Evolutionary conservation across 1,140 invertebrate species (phyloP), one percentile per base, ranked within the genome.

Genomic region (Coelopa frigida): DNA sequence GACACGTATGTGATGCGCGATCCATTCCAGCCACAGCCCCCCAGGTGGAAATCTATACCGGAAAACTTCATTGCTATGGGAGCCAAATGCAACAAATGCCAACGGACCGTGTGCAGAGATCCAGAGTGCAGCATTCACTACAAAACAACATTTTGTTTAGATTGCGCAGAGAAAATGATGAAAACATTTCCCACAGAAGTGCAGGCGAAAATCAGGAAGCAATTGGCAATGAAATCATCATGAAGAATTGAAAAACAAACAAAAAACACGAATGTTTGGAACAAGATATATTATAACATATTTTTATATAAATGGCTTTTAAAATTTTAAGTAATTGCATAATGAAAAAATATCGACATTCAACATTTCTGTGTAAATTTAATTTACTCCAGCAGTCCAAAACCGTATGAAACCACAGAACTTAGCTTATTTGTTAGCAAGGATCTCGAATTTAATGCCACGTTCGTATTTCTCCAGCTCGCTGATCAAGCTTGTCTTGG

Each of bases 1-100:
- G 77, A 86, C 10, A 81, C 77, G 49, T 93, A 84, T 66, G 66
- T 89, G 0, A 85, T 88, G 76, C 83, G 84, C 59, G 87, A 92
- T 74, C 88, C 89, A 4, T 92, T 91, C 58, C 77, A 78, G 58
- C 70, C 80, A 2, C 74, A 78, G 14, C 75, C 77, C 49, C 45
- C 52, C 1, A 50, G 54, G 11, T 53, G 58, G 58, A 54, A 61
- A 35, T 68, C 72, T 3, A 80, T 75, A 61, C 78, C 78, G 23
- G 78, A 87, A 68, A 73, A 70, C 44, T 78, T 86, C 58, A 61
- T 87, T 20, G 72, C 87, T 1, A 54, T 91, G 6, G 89, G 88
- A n/a, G 72, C 77, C 20, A 76, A 87, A 58, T 93, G 88, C 70
- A 62, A 66, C 32, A 54, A 74, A 2, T 93, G 89, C 72, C 57